Base-by-base conservation (phyloP, 92 coral and sea anemone species). In the Porites rus region DNA sequence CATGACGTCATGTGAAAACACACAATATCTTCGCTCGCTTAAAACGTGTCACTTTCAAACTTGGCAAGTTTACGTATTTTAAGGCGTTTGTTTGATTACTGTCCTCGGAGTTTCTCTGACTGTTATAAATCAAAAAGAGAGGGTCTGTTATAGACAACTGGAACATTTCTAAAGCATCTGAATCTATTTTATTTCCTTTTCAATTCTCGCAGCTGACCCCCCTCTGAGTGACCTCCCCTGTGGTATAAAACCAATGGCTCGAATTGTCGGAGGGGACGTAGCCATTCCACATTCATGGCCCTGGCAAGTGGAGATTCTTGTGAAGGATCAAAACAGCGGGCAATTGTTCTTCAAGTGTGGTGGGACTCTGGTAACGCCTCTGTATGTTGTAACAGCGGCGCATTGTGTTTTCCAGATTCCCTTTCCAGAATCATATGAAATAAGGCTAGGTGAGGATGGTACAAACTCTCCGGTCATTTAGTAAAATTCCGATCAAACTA, bases 241-340 rank as follows among this genome's bases (percentile, higher is more conserved):
- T 43, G 93, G 93, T 4, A 53, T 61, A 51, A 87, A 87, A 5
- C 93, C 78, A 4, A 43, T 90, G 53, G 83, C 84, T 16, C 84
- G 94, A 46, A 91, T 93, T 16, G 94, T 93, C 17, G 89, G 90
- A 2, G 96, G 96, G 1, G 65, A 74, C 14, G 83, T 74, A 1
- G 96, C 94, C 4, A 2, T 78, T 28, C 96, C 94, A 11, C 92
- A 93, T 60, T 80, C 94, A 1, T 93, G 94, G 96, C 96, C 96
- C 2, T 93, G 96, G 96, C 96, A 93, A 60, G 94, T 88, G 16
- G 90, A 91, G 66, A 83, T 93, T 56, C 92, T 79, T 46, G 77
- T 59, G 0, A 54, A 71, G 70, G 25, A 86, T 62, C 6, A 87
- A 76, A 54, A 65, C 24, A 76, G 24, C 10, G 87, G 90, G 10